A percentile compares a stretch with the other conserved stretches of the same genome.
Conservation (phyloP, 2,797 vertebrate species). For the Tragelaphus eurycerus region DNA sequence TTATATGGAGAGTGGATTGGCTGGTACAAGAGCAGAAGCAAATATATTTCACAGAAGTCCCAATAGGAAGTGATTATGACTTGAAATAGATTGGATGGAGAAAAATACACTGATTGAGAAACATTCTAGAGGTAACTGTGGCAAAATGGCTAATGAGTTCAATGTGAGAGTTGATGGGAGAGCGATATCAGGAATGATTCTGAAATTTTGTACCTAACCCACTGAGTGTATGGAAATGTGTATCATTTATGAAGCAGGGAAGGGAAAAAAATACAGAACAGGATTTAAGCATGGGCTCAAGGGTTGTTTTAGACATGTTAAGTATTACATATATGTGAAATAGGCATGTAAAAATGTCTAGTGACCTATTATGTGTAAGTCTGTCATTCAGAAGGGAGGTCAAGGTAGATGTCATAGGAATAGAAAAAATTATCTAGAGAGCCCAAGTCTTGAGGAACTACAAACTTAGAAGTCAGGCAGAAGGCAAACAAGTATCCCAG, state of each 20-base stretch:
- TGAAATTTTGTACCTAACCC: not conserved
- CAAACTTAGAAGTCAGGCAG: not conserved
- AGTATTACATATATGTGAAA: not conserved
- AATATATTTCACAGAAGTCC: not conserved
- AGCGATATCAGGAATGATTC: not conserved
- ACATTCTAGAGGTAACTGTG: not conserved
- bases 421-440: not conserved
- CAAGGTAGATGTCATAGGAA: not conserved
- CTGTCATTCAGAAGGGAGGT: not conserved
- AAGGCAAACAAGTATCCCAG: not conserved
- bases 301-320: not conserved
- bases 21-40: not conserved
- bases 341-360: not conserved
- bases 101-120: not conserved
- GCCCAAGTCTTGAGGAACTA: not conserved
- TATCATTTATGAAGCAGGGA: not conserved
- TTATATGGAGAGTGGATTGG: not conserved
- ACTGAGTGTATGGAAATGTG: not conserved
- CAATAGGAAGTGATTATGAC: not conserved
- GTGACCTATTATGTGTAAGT: not conserved
- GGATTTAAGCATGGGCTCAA: not conserved
- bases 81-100: not conserved
- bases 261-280: not conserved
- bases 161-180: not conserved
- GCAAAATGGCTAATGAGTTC: not conserved